These are phyloP conservation scores for Auanema sp. DNA, from an alignment of 2,888 invertebrate species.

Conservation along the genomic window DNA sequence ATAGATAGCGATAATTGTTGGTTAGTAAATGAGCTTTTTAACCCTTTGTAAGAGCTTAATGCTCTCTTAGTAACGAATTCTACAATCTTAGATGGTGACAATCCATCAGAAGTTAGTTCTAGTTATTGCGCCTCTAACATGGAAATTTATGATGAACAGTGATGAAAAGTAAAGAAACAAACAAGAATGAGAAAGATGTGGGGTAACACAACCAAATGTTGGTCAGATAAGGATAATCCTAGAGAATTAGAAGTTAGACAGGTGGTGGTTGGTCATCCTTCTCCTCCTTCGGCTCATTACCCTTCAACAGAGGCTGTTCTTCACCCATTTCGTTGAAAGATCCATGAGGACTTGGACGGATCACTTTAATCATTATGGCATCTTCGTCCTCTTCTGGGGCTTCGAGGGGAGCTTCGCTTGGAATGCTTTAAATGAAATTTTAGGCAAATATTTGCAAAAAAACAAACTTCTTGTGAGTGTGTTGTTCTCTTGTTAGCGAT, in stretches of 20 bases:
- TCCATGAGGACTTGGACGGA: constrained; percentile 53
- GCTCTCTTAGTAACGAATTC: too few species aligned
- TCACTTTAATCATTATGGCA: constrained; percentile 62
- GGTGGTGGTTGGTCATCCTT: constrained; percentile 10
- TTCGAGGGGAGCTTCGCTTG: constrained; percentile 43
- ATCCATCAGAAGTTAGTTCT: too few species aligned
- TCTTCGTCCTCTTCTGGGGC: constrained; percentile 60
- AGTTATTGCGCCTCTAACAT: too few species aligned
- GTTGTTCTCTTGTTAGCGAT: constrained; percentile 43
- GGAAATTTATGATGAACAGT: too few species aligned
- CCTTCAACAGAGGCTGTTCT: constrained; percentile 43
- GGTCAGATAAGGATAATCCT: too few species aligned
- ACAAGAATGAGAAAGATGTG: too few species aligned
- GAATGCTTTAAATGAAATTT: constrained; percentile 5
- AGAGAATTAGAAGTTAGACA: not conserved
- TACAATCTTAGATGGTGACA: too few species aligned
- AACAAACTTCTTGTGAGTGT: constrained; percentile 23
- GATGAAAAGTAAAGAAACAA: too few species aligned
- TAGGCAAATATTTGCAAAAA: not conserved
- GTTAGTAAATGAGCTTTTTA: too few species aligned
- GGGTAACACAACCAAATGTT: too few species aligned
- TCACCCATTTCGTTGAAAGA: constrained; percentile 43
- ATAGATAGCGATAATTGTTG: too few species aligned
- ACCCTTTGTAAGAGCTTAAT: too few species aligned
- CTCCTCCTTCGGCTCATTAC: constrained; percentile 18